Conservation (phyloP, 1,140 invertebrate genomes). For the Drosophila parvula region DNA sequence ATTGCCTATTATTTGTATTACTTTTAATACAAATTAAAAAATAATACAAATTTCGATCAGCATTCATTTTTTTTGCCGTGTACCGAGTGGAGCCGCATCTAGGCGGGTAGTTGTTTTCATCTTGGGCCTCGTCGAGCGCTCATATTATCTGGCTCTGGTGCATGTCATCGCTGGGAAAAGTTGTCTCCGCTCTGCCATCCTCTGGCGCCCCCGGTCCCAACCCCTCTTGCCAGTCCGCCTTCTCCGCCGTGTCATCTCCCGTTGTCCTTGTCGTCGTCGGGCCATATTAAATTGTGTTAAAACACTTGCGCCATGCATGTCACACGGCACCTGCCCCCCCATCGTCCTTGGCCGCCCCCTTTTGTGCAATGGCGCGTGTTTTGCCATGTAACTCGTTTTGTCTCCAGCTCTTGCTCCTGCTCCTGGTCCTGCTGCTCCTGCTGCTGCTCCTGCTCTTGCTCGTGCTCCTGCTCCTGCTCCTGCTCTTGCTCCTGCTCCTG, state of each 20-base stretch:
- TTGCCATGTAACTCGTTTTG: conserved; percentile 67
- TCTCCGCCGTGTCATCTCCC: conserved; percentile 32
- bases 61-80: not conserved
- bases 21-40: too few species aligned
- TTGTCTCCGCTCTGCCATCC: conserved; percentile 53
- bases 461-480: conserved; percentile 1
- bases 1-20: too few species aligned
- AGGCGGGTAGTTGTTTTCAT: conserved; percentile 9
- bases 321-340: conserved; percentile 21
- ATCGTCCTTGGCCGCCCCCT: conserved; percentile 5
- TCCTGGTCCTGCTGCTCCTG: not conserved
- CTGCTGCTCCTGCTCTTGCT: not conserved
- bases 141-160: conserved; percentile 67
- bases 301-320: conserved; percentile 77
- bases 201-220: not conserved
- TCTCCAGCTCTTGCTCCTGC: conserved; percentile 10
- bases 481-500: conserved; percentile 8
- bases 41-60: not conserved
- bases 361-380: conserved; percentile 64
- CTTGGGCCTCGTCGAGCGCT: conserved; percentile 42
- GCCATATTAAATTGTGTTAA: conserved; percentile 80
- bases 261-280: conserved; percentile 60
- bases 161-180: conserved; percentile 71
- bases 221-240: not conserved
- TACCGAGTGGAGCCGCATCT: not conserved